Evolutionary conservation across 1,140 invertebrate genomes (phyloP).

Genomic region (Littorina saxatilis): DNA sequence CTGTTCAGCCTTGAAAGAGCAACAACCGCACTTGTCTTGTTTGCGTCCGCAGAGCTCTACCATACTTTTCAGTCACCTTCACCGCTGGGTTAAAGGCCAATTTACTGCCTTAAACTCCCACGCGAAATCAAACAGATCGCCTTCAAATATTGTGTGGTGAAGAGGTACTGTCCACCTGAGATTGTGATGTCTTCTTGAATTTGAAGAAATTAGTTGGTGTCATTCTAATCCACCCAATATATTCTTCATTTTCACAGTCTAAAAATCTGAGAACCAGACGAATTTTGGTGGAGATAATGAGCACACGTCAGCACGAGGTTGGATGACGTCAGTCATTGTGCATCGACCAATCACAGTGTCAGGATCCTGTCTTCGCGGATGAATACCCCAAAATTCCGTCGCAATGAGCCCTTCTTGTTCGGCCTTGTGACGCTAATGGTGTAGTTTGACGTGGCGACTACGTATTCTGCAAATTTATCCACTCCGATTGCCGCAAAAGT

Average conservation of each 20-base stretch:
- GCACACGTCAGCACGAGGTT: constrained; percentile 43
- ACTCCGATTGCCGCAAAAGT: constrained; percentile 93
- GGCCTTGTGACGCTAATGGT: constrained; percentile 88
- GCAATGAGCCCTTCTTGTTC: constrained; percentile 70
- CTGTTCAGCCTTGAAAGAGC: too few species aligned
- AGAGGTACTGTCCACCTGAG: too few species aligned
- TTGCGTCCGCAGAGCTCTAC: too few species aligned
- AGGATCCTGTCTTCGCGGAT: constrained; percentile 36
- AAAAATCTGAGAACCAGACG: not conserved
- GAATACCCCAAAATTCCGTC: constrained; percentile 42
- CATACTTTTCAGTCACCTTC: too few species aligned
- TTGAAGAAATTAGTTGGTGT: too few species aligned
- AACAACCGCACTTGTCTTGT: too few species aligned
- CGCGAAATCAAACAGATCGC: too few species aligned
- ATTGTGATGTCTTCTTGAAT: too few species aligned
- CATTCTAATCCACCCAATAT: too few species aligned
- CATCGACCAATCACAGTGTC: constrained; percentile 47
- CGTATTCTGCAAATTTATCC: constrained; percentile 91
- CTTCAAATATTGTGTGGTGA: too few species aligned
- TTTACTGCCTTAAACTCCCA: too few species aligned
- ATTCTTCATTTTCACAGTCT: not conserved
- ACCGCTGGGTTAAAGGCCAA: too few species aligned
- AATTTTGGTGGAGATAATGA: constrained; percentile 40
- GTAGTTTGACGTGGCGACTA: constrained; percentile 96
- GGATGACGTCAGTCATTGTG: constrained; percentile 56